phyloP scores from a whole-genome alignment of 2,113 vertebrate genomes.

The Epinephelus moara region DNA sequence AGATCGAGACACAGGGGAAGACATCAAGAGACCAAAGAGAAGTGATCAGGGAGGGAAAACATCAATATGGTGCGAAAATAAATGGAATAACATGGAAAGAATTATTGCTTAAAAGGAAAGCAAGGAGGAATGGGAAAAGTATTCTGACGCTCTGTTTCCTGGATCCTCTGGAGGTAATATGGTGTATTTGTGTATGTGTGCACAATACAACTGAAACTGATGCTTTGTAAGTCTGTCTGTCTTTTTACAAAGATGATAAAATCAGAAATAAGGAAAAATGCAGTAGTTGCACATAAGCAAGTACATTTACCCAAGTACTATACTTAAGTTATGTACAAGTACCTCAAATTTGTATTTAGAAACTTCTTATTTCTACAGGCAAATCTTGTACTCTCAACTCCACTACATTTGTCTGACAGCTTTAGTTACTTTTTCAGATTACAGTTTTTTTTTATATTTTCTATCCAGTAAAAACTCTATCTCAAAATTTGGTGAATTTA shows the following conservation, averaged over 20 bases:
- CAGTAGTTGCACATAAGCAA: no score
- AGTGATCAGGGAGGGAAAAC: constrained; percentile 33
- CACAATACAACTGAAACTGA: neutral
- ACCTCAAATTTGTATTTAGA: no score
- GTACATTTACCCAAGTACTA: neutral
- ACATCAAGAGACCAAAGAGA: constrained; percentile 37
- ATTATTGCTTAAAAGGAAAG: neutral
- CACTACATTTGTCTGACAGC: neutral
- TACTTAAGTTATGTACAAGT: neutral
- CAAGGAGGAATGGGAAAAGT: neutral
- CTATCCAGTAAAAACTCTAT: neutral
- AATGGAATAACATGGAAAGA: constrained; percentile 5
- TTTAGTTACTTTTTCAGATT: neutral
- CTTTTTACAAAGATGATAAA: neutral
- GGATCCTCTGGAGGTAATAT: neutral
- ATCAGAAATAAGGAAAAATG: no score
- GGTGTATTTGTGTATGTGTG: neutral
- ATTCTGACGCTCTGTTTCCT: neutral
- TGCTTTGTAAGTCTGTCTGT: neutral
- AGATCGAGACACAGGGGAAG: constrained; percentile 50
- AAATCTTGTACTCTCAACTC: neutral
- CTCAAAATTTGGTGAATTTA: neutral
- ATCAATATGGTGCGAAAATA: constrained; percentile 4
- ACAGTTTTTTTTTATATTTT: neutral
- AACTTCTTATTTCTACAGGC: no score